These are phyloP conservation scores for Caenorhabditis doughertyi DNA, from an alignment of 2,888 invertebrate species.

Conservation along the genomic window DNA sequence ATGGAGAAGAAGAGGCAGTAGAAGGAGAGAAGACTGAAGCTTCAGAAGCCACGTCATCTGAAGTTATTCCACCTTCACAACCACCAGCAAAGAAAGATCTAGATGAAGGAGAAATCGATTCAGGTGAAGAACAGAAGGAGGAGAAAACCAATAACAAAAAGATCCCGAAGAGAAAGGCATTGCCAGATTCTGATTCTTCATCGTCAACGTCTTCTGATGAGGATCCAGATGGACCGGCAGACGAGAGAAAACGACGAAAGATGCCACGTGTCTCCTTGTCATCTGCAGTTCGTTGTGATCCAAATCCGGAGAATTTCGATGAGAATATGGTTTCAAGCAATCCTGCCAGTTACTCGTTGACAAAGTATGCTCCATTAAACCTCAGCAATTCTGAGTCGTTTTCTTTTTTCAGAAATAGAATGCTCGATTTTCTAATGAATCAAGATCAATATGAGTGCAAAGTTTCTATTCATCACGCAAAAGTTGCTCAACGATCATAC, in stretches of 20 bases:
- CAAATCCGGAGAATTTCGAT: too few species aligned
- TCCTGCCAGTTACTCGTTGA: too few species aligned
- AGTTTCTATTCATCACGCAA: constrained; percentile 97
- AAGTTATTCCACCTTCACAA: not conserved
- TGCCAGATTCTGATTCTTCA: constrained; percentile 38
- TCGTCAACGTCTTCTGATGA: constrained; percentile 57
- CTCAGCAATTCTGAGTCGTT: too few species aligned
- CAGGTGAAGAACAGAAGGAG: constrained; percentile 67
- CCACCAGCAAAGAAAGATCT: constrained; percentile 33
- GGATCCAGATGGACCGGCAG: constrained; percentile 34
- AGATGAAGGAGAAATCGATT: constrained; percentile 74
- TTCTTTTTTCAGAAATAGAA: constrained; percentile 84
- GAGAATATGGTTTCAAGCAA: too few species aligned
- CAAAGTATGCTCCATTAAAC: too few species aligned
- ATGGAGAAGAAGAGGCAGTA: constrained; percentile 15
- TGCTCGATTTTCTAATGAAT: constrained; percentile 91
- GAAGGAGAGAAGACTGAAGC: not conserved
- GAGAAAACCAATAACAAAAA: too few species aligned
- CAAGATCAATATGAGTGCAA: constrained; percentile 87
- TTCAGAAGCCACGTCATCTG: not conserved
- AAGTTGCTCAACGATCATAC: constrained; percentile 99
- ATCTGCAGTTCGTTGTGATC: not conserved
- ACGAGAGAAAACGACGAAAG: constrained; percentile 58
- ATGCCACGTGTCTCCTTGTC: not conserved
- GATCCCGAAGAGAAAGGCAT: constrained; percentile 14